Base-by-base conservation (phyloP, 2,797 vertebrate genomes). In the Pipistrellus pipistrellus region DNA sequence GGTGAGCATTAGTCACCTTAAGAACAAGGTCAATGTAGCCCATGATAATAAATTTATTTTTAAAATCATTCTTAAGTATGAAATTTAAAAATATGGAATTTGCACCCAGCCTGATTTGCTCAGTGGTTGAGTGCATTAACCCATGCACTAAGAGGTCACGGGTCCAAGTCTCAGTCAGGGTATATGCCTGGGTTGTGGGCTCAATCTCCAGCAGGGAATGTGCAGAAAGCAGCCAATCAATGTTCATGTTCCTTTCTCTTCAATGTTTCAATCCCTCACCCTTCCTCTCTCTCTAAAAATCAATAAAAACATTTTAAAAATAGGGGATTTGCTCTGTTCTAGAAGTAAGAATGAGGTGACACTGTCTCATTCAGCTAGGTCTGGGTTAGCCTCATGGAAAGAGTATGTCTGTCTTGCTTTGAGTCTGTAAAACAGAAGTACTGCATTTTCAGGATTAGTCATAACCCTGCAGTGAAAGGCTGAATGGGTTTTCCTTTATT, bases 391-490 rank as follows among this genome's bases (percentile, higher is more conserved):
- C 38, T 85, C 27, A 20, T 48, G 35, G 32, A 44, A 66, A 51
- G 17, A 69, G 20, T 68, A 21, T 27, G 64, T 69, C 53, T 92
- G 51, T n/a, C 12, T 53, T 64, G 25, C 6, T 86, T 88, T 64
- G 30, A 46, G 27, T 8, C 17, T 93, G 23, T 92, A 35, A 90
- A 87, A 46, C 27, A 81, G 4, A 93, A n/a, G 64, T 5, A 23
- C 4, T 80, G 78, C 15, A 59, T 76, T 95, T 92, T 81, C 64
- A n/a, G 44, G 53, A 71, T 68, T 57, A 71, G 76, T 93, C 71
- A 83, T 82, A 55, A 77, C 55, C n/a, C 64, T 27, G 0, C 32
- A 69, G 8, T 64, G 44, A 87, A 93, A 85, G 73, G 57, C 8
- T 20, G 21, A 66, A 21, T 55, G n/a, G 6, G 3, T 23, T 88